Evolutionary conservation across 2,113 vertebrate genomes (phyloP).

Genomic region (Gymnobelideus leadbeateri): DNA sequence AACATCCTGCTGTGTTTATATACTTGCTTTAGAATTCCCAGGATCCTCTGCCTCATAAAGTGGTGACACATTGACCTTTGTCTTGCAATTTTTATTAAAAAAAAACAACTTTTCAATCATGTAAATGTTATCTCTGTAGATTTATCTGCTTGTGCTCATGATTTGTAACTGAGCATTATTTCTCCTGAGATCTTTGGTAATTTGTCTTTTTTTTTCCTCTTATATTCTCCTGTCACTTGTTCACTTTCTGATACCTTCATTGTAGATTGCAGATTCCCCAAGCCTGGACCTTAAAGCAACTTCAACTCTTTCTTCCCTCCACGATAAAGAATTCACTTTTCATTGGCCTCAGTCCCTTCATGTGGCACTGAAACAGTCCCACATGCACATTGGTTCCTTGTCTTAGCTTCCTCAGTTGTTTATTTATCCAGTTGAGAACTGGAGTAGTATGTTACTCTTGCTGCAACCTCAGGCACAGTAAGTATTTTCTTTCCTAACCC

Average conservation of each 20-base stretch:
- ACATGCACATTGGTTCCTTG: not conserved
- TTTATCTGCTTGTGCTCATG: not conserved
- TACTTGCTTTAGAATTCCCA: not conserved
- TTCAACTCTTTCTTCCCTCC: not conserved
- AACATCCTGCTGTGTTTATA: not conserved
- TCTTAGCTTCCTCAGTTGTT: not conserved
- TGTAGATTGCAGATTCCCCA: not conserved
- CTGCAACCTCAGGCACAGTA: not conserved
- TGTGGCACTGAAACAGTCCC: not conserved
- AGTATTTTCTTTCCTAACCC: not conserved
- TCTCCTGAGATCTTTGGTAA: not conserved
- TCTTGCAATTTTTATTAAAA: not conserved
- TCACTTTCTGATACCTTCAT: not conserved
- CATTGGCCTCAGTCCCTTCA: not conserved
- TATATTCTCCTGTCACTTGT: not conserved
- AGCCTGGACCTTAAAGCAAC: not conserved
- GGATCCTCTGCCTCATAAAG: not conserved
- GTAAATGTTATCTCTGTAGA: not conserved
- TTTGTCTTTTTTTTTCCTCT: not conserved
- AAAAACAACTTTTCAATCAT: not conserved
- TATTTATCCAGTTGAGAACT: not conserved
- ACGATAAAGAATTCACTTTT: not conserved
- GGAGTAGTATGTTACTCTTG: not conserved
- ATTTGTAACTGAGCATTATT: not conserved
- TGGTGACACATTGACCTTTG: not conserved